Evolutionary conservation across 2,888 invertebrate species (phyloP).

Genomic region (Eristalis pertinax): DNA sequence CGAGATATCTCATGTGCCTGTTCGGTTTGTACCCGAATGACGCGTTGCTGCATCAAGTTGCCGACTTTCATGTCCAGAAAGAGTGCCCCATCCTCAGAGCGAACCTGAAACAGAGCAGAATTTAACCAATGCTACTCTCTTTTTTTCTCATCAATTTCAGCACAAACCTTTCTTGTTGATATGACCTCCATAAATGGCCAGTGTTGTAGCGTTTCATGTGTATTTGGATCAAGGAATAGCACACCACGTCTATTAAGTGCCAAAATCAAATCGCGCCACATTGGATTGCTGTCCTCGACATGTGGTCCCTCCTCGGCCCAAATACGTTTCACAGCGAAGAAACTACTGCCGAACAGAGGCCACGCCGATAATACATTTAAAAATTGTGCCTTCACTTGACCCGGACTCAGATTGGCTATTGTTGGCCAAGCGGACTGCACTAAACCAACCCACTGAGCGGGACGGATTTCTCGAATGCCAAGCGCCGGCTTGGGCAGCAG

Average conservation of each 20-base stretch:
- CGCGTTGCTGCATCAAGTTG: constrained; percentile 96
- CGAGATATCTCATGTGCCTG: constrained; percentile 98
- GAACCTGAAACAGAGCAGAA: constrained; percentile 82
- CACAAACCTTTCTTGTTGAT: constrained; percentile 91
- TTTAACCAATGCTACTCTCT: neutral
- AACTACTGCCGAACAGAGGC: constrained; percentile 98
- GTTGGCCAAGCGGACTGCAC: constrained; percentile 94
- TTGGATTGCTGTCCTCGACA: constrained; percentile 82
- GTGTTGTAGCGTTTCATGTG: constrained; percentile 95
- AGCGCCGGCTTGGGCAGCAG: constrained; percentile 95
- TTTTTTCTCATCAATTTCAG: constrained; percentile 25
- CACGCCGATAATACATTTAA: constrained; percentile 94
- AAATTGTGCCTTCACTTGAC: constrained; percentile 91
- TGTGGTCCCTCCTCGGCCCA: constrained; percentile 84
- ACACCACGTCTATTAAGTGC: constrained; percentile 97
- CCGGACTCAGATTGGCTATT: constrained; percentile 87
- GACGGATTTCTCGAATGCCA: constrained; percentile 91
- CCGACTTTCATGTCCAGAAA: constrained; percentile 98
- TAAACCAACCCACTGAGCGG: constrained; percentile 94
- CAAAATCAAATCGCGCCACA: constrained; percentile 93
- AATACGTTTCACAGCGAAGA: constrained; percentile 96
- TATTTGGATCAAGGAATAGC: constrained; percentile 94
- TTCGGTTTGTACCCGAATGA: constrained; percentile 97
- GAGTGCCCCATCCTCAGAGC: constrained; percentile 94
- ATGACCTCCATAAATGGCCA: constrained; percentile 98